Evolutionary conservation across 2,797 vertebrate species (phyloP), one percentile per base, ranked within the genome.

Genomic region (Lemur catta): DNA sequence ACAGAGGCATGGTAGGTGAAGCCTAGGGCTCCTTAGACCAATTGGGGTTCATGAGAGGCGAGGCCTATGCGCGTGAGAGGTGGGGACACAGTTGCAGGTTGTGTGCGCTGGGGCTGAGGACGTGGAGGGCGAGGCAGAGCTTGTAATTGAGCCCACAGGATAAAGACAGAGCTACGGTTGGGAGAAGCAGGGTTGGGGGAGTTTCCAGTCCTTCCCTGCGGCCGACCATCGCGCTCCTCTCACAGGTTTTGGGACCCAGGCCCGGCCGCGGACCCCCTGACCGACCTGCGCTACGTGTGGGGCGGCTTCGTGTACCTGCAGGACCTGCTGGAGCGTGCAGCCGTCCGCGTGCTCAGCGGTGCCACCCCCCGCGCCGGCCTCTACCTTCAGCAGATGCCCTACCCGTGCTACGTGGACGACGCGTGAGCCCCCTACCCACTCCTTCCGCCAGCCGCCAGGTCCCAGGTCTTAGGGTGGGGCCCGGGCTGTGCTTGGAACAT

Each of bases 381-480:
- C 97, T 99, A 99, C 28, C 28, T 99, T 95, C 99, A 99, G 97
- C 99, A 99, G 98, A 99, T 99, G 99, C 99, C 99, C 1, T 99
- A 99, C 94, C 99, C 99, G 0, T 99, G 99, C 98, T 99, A 99
- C 0, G 99, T 99, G 93, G 99, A 99, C 0, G 99, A 99, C 1
- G 98, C 99, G 99, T 99, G 97, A 99, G 99, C 98, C 22, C 33
- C 15, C 6, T 0, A 35, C 55, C 10, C 0, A 0, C 6, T 26
- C 0, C 0, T 0, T 20, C n/a, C 11, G 55, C 12, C 26, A 20
- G 41, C 67, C 4, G 28, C 0, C 3, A 72, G 93, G 30, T 22
- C 7, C 22, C 97, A 99, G 99, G 43, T 99, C 69, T 38, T 7
- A 2, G 50, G n/a, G 52, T 63, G 72, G 80, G 38, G 46, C 33